Evolutionary conservation across 1,140 invertebrate species (phyloP), one percentile per base, ranked within the genome.

Genomic region (Theocolax elegans): DNA sequence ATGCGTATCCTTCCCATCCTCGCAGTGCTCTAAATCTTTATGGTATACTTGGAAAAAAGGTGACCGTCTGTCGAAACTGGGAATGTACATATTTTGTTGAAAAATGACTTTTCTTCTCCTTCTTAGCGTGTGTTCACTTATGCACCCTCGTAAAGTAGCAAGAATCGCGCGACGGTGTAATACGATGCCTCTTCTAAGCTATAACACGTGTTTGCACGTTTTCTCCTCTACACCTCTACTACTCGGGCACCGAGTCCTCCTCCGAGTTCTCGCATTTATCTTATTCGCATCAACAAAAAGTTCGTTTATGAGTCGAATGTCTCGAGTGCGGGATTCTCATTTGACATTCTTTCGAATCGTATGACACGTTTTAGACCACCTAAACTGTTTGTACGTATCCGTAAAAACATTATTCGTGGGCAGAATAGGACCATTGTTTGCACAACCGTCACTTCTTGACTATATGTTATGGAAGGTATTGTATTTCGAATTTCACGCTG

Each of bases 171-270:
- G 3, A 48, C 38, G 23, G 19, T 48, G 64, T 58, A 67, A 67
- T 58, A 48, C 27, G 64, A 67, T 1, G 25, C 64, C n/a, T n/a
- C n/a, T n/a, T 40, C n/a, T 67, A 23, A 67, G n/a, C 25, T 19
- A 13, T 10, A 44, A 40, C 38, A 42, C 27, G 27, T 31, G 66
- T 63, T 68, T 68, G 21, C 19, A 19, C 17, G 13, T 25, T 48
- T 66, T 53, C 51, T 51, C 42, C 29, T 72, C 48, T 63, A 25
- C 38, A 53, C 27, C 8, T 58, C 42, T 7, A 23, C 17, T 17
- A 10, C 1, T 19, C 9, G n/a, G n/a, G n/a, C n/a, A n/a, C n/a
- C n/a, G n/a, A n/a, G n/a, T 13, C 25, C 4, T 10, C 12, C 12
- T n/a, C 42, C 15, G 19, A 13, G 0, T 2, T 60, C 23, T 49